Percentiles rank a stretch among this genome's conserved stretches.
These are phyloP conservation scores for Macrosoma leucophasiata DNA, from an alignment of 2,888 invertebrate genomes.

Conservation along the genomic window DNA sequence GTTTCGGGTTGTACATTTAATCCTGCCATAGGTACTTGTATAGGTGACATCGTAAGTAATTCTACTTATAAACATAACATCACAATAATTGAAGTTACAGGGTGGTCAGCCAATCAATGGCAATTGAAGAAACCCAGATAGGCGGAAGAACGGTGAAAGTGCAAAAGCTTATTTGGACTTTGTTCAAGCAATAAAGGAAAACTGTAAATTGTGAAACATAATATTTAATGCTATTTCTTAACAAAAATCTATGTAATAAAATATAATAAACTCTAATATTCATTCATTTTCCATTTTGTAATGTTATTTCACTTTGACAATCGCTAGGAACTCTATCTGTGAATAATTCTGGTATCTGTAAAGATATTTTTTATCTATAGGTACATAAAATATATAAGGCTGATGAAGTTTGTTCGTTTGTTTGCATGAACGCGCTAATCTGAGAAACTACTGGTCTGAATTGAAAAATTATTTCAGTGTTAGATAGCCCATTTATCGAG, in stretches of 20 bases:
- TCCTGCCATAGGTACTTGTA: too few species aligned
- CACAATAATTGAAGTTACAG: slow-evolving; percentile 61
- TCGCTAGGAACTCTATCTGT: slow-evolving; percentile 68
- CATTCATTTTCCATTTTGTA: slow-evolving; percentile 49
- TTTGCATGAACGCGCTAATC: too few species aligned
- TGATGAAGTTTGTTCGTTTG: too few species aligned
- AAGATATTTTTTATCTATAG: slow-evolving; percentile 18
- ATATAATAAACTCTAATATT: slow-evolving; percentile 11
- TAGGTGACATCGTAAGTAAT: too few species aligned
- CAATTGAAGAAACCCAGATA: slow-evolving; percentile 57
- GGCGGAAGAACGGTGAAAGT: slow-evolving; percentile 61
- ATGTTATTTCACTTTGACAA: slow-evolving; percentile 63
- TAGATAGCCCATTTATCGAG: too few species aligned
- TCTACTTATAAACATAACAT: too few species aligned
- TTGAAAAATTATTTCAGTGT: too few species aligned
- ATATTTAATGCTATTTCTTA: slow-evolving; percentile 11
- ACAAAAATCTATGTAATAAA: slow-evolving; percentile 28
- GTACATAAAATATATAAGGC: too few species aligned
- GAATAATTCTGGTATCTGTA: slow-evolving; percentile 67
- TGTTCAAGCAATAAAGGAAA: slow-evolving; percentile 34
- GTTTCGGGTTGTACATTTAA: too few species aligned
- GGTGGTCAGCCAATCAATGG: slow-evolving; percentile 59
- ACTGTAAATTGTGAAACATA: slow-evolving; percentile 20
- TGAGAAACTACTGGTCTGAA: too few species aligned
- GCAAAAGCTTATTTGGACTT: slow-evolving; percentile 61